A percentile compares a stretch with the other conserved stretches of the same genome.
phyloP scores from a whole-genome alignment of 2,113 vertebrate genomes.

The Pyxicephalus adspersus region DNA sequence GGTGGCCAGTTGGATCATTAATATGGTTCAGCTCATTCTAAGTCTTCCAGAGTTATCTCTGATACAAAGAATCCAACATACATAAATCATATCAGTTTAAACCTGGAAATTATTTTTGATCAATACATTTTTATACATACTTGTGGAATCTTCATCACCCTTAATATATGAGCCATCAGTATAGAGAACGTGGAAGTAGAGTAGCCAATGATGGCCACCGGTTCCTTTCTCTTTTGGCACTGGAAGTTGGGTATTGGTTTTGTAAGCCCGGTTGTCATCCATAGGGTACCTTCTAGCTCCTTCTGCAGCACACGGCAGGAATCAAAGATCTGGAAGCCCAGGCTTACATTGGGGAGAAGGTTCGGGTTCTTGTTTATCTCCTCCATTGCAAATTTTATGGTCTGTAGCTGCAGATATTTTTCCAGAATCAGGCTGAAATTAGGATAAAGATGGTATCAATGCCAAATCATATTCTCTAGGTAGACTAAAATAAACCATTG shows the following conservation, averaged over 20 bases:
- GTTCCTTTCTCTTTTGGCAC: not conserved
- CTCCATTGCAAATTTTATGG: constrained; percentile 47
- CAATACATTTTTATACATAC: constrained; percentile 23
- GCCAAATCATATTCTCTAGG: too few species aligned
- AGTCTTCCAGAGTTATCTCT: too few species aligned
- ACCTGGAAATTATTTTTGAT: too few species aligned
- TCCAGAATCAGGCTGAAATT: constrained; percentile 7
- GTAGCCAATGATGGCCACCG: constrained; percentile 52
- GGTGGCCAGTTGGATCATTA: too few species aligned
- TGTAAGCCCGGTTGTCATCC: constrained; percentile 34
- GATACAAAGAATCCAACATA: too few species aligned
- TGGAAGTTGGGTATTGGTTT: not conserved
- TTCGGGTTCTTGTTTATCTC: not conserved
- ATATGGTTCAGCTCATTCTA: too few species aligned
- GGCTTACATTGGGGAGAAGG: constrained; percentile 39
- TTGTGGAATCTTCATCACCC: constrained; percentile 48
- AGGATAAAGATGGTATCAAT: not conserved
- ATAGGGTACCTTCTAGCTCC: constrained; percentile 8
- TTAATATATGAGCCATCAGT: constrained; percentile 47
- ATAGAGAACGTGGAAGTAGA: constrained; percentile 49
- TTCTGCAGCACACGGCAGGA: constrained; percentile 25
- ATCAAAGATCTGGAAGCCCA: constrained; percentile 44
- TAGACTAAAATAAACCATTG: too few species aligned
- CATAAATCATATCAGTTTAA: too few species aligned
- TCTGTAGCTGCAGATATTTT: constrained; percentile 26